Percentiles rank a stretch among this genome's conserved stretches.
These are phyloP conservation scores for Dolichotis patagonum DNA, from an alignment of 2,113 vertebrate genomes.

Conservation along the genomic window DNA sequence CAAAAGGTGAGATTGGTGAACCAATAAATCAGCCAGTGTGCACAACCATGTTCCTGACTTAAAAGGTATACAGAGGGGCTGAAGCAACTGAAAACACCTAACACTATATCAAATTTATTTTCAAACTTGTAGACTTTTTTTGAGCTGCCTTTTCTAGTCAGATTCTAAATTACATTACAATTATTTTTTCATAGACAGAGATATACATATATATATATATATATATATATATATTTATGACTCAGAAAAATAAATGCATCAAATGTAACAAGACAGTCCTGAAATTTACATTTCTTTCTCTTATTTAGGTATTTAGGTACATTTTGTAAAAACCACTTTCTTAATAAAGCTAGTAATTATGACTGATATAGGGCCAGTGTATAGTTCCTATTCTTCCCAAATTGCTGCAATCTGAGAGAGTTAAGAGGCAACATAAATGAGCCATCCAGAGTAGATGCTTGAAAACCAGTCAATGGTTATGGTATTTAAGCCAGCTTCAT, in stretches of 20 bases:
- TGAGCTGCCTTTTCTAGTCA: neutral
- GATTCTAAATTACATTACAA: neutral
- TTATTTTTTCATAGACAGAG: neutral
- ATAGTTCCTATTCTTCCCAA: neutral
- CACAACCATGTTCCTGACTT: neutral
- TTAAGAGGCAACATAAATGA: neutral
- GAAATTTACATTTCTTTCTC: neutral
- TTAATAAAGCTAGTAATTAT: neutral
- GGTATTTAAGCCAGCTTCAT: neutral
- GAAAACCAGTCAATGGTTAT: neutral
- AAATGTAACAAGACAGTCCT: neutral
- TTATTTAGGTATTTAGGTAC: no score
- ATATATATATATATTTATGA: neutral
- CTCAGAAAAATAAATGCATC: conserved; percentile 1
- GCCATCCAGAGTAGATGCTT: neutral
- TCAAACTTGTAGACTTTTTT: neutral
- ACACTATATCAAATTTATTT: neutral
- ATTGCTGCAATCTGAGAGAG: neutral
- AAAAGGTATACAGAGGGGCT: neutral
- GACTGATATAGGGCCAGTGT: neutral
- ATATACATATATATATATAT: no score
- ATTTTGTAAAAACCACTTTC: neutral
- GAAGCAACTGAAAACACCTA: neutral
- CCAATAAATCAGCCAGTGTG: neutral
- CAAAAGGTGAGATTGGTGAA: neutral